A percentile compares a stretch with the other conserved stretches of the same genome.
Evolutionary conservation across 30 jellyfish, hydroid and myxozoan genomes (phyloP).

Genomic region (Aurelia aurita complex sp. Pacific): DNA sequence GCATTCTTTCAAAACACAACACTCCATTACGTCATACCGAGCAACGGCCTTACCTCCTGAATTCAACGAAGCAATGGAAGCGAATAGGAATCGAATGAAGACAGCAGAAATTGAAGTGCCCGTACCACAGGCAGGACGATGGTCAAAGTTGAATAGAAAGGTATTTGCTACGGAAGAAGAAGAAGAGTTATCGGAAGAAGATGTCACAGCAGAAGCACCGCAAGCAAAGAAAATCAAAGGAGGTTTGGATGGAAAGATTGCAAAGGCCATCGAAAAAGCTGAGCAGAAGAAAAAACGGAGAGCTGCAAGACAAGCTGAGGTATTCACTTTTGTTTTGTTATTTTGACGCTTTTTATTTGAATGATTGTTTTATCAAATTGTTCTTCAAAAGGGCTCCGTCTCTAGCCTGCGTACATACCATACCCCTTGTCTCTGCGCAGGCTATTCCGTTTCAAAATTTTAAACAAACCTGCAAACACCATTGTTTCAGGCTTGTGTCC

Average conservation of each 20-base stretch:
- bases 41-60: constrained; percentile 77
- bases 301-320: constrained; percentile 92
- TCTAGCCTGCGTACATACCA: too few species aligned
- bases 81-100: constrained; percentile 38
- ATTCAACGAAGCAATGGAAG: constrained; percentile 60
- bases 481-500: too few species aligned
- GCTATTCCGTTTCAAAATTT: too few species aligned
- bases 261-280: constrained; percentile 96
- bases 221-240: constrained; percentile 57
- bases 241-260: constrained; percentile 81
- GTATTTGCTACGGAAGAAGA: constrained; percentile 13
- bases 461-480: too few species aligned
- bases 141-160: constrained; percentile 31
- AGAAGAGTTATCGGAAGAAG: constrained; percentile 23
- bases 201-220: constrained; percentile 9
- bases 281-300: constrained; percentile 90
- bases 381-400: too few species aligned
- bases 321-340: background rate
- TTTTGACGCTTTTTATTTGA: too few species aligned
- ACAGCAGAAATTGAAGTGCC: constrained; percentile 23
- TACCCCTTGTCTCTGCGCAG: too few species aligned
- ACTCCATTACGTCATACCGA: constrained; percentile 79
- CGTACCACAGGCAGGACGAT: constrained; percentile 3
- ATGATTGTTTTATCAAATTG: too few species aligned
- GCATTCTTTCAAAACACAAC: constrained; percentile 67